These are phyloP conservation scores for Aplodontia rufa DNA, from an alignment of 2,113 vertebrate genomes.

Conservation along the genomic window DNA sequence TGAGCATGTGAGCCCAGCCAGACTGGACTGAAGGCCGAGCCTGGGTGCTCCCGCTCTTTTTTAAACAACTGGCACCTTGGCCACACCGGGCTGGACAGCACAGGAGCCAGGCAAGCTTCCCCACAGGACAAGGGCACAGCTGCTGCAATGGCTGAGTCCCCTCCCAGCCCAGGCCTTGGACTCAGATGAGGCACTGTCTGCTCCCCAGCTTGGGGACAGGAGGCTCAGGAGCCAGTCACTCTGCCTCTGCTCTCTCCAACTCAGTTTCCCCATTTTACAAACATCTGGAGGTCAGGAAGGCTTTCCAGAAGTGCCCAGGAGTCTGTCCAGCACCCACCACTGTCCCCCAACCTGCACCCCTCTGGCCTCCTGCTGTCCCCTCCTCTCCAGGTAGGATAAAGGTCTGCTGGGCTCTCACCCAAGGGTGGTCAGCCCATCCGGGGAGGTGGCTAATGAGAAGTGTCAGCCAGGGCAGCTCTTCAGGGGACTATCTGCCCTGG, in stretches of 20 bases:
- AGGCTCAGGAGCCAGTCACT: neutral
- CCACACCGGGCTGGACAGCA: rapidly evolving
- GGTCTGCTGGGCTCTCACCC: neutral
- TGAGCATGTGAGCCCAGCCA: too few relatives aligned
- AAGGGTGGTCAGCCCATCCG: neutral
- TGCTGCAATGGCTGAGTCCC: rapidly evolving
- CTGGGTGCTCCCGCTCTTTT: neutral
- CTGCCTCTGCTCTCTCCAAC: neutral
- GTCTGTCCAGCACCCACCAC: neutral
- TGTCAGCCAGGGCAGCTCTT: neutral
- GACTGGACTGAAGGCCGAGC: rapidly evolving
- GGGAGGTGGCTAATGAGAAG: neutral
- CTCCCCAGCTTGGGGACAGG: neutral
- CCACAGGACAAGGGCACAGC: rapidly evolving
- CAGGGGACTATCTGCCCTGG: neutral
- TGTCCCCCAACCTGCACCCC: too few relatives aligned
- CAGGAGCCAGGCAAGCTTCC: rapidly evolving
- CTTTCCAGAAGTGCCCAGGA: rapidly evolving
- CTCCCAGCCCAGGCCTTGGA: too few relatives aligned
- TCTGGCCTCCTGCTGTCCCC: neutral
- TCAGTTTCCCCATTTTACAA: neutral
- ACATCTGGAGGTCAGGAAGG: rapidly evolving
- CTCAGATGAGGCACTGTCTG: rapidly evolving
- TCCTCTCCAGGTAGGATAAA: neutral
- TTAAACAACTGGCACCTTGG: rapidly evolving